phyloP scores from a whole-genome alignment of 1,140 invertebrate genomes.

The Pomacea maculata region DNA sequence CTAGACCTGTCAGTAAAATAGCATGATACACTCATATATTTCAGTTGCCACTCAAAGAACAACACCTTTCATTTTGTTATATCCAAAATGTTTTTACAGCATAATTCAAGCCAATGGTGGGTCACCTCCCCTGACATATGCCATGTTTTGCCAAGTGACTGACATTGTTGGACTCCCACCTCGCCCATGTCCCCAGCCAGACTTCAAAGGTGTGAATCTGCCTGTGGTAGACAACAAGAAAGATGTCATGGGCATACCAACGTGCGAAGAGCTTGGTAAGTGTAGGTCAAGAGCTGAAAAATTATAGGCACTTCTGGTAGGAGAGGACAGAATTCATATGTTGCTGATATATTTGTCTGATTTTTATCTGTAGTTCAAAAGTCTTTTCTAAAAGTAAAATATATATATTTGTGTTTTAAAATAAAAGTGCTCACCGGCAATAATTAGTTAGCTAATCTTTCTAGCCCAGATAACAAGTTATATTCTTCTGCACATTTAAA shows the following conservation, averaged over 20 bases:
- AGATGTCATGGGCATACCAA: slow-evolving; percentile 66
- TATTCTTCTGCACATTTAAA: too few species aligned
- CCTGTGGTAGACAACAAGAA: slow-evolving; percentile 39
- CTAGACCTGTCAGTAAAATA: too few species aligned
- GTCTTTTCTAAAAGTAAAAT: too few species aligned
- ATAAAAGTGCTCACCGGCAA: too few species aligned
- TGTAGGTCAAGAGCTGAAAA: not conserved
- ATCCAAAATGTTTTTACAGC: slow-evolving; percentile 33
- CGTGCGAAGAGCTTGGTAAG: slow-evolving; percentile 72
- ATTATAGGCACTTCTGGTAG: too few species aligned
- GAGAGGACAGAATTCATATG: too few species aligned
- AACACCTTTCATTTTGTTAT: not conserved
- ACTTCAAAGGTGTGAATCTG: slow-evolving; percentile 69
- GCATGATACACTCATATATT: too few species aligned
- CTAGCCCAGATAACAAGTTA: too few species aligned
- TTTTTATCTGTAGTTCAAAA: too few species aligned
- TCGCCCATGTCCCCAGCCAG: slow-evolving; percentile 67
- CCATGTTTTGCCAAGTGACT: slow-evolving; percentile 54
- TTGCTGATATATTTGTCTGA: too few species aligned
- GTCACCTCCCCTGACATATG: slow-evolving; percentile 56
- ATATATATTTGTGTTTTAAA: too few species aligned
- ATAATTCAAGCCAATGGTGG: slow-evolving; percentile 57
- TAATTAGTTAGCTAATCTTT: too few species aligned
- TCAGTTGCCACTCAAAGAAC: not conserved
- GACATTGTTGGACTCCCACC: slow-evolving; percentile 72